Conservation (phyloP, 2,113 vertebrate species). For the Emydura subglobosa region DNA sequence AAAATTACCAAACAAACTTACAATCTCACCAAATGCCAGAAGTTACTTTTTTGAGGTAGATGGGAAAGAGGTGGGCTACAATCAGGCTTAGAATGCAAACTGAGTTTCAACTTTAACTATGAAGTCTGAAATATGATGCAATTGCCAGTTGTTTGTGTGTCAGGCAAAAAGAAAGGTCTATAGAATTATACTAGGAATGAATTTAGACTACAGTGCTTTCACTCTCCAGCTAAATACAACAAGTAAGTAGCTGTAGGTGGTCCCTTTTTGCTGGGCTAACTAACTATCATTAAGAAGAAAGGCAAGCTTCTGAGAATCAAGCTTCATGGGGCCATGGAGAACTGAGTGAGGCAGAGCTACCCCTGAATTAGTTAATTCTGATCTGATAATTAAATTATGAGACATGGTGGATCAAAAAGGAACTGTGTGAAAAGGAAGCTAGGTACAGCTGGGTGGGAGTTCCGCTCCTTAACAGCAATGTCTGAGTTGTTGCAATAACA, state of each 20-base stretch:
- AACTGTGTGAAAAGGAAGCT: slow-evolving; percentile 5
- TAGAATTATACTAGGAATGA: neutral
- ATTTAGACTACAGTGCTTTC: neutral
- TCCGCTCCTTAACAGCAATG: neutral
- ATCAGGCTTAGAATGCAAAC: neutral
- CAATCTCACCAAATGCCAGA: neutral
- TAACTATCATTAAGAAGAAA: neutral
- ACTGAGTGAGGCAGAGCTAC: neutral
- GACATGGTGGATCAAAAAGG: neutral
- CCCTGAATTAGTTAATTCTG: neutral
- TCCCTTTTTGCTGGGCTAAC: neutral
- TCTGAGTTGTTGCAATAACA: neutral
- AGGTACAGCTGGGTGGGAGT: neutral
- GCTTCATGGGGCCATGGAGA: neutral
- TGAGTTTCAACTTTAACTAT: neutral
- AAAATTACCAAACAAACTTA: neutral
- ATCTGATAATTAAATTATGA: neutral
- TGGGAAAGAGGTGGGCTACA: accelerated
- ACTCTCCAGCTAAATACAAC: neutral
- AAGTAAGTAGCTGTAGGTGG: neutral
- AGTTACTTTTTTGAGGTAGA: neutral
- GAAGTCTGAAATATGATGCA: accelerated
- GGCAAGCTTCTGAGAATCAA: neutral
- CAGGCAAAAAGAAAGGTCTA: neutral
- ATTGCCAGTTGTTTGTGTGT: accelerated